These are phyloP conservation scores for Megaceryle maxima DNA, from an alignment of 2,113 vertebrate species.

Conservation along the genomic window DNA sequence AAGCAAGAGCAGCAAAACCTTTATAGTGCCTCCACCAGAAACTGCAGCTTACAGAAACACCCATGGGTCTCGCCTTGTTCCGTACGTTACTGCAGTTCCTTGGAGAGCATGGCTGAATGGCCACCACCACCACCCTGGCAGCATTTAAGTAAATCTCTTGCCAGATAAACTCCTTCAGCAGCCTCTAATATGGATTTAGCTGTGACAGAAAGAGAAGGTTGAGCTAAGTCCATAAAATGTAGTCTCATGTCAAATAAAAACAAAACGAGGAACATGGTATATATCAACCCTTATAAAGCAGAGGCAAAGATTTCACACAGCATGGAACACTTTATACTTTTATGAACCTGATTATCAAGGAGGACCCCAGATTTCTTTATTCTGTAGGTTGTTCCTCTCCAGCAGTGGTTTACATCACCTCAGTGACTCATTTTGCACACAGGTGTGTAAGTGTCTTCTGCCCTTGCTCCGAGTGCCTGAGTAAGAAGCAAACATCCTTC, in stretches of 20 bases:
- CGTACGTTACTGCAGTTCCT: not conserved
- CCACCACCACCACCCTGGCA: not conserved
- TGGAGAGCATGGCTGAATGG: not conserved
- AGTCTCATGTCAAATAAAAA: not conserved
- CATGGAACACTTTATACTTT: not conserved
- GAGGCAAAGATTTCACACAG: not conserved
- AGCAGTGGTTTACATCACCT: not conserved
- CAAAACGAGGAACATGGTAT: rapidly evolving
- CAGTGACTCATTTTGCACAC: rapidly evolving
- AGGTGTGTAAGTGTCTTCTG: not conserved
- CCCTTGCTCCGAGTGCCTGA: not conserved
- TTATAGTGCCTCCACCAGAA: not conserved
- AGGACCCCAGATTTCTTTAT: not conserved
- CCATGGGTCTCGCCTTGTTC: rapidly evolving
- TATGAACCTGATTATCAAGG: not conserved
- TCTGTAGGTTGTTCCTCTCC: not conserved
- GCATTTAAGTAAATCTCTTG: not conserved
- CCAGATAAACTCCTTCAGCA: not conserved
- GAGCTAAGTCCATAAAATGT: not conserved
- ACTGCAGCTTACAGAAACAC: not conserved
- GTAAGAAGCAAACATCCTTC: not conserved
- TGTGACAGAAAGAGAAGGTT: not conserved
- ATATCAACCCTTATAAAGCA: not conserved
- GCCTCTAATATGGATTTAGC: not conserved
- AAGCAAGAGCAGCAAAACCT: not conserved